Evolutionary conservation across 2,888 invertebrate species (phyloP).

Genomic region (Oscheius onirici): DNA sequence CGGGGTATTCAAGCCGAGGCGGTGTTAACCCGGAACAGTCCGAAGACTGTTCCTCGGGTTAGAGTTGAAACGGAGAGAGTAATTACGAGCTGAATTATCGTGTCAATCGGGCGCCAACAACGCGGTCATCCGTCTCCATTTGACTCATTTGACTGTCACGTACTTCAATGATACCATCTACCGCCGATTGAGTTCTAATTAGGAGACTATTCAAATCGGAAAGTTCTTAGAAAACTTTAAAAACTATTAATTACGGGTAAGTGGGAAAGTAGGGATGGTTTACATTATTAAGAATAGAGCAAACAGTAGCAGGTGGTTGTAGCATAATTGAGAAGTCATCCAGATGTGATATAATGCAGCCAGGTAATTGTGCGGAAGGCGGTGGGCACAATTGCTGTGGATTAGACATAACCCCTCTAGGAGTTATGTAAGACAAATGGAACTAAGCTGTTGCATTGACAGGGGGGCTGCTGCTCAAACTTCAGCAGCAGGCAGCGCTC

Average conservation of each 20-base stretch:
- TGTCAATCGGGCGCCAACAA: conserved; percentile 31
- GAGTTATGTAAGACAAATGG: conserved; percentile 29
- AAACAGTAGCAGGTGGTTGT: conserved; percentile 19
- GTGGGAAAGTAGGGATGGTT: background rate
- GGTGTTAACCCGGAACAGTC: conserved; percentile 11
- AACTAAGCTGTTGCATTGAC: conserved; percentile 13
- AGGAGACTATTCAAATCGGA: background rate
- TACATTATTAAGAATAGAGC: conserved; percentile 14
- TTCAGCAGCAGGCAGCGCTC: background rate
- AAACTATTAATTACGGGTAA: background rate
- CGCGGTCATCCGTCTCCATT: conserved; percentile 33
- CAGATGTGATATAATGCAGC: conserved; percentile 29
- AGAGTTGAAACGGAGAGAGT: background rate
- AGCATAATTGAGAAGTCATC: conserved; percentile 32
- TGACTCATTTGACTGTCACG: conserved; percentile 24
- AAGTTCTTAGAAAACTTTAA: background rate
- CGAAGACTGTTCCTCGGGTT: conserved; percentile 1
- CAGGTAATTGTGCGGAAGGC: conserved; percentile 34
- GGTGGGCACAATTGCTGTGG: conserved; percentile 26
- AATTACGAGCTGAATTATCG: conserved; percentile 29
- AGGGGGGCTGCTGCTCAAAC: background rate
- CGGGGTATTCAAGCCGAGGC: background rate
- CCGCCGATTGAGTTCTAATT: conserved; percentile 6
- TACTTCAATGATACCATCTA: conserved; percentile 30
- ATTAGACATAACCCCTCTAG: conserved; percentile 29